phyloP scores from a whole-genome alignment of 2,113 vertebrate species.

The Larimichthys crocea region DNA sequence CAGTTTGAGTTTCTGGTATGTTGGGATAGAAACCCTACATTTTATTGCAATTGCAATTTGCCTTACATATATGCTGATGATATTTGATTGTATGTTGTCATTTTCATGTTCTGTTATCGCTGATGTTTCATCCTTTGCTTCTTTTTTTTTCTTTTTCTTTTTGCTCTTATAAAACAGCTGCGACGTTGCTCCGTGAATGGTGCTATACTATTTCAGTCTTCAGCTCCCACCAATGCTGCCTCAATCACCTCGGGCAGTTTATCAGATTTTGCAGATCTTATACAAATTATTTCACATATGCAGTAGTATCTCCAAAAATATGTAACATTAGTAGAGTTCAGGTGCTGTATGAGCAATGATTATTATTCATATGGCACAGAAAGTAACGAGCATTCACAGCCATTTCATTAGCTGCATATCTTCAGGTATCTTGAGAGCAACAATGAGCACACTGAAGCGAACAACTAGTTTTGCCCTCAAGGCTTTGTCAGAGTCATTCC shows the following conservation, averaged over 20 bases:
- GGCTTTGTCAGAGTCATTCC: slow-evolving; percentile 51
- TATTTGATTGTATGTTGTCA: too few relatives aligned
- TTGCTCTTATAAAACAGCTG: too few relatives aligned
- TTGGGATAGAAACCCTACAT: too few relatives aligned
- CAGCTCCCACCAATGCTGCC: not conserved
- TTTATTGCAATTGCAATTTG: too few relatives aligned
- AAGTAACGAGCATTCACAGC: slow-evolving; percentile 44
- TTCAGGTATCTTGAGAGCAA: slow-evolving; percentile 51
- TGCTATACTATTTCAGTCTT: too few relatives aligned
- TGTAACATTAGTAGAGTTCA: not conserved
- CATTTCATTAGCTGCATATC: slow-evolving; percentile 65
- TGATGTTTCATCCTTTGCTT: too few relatives aligned
- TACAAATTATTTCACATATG: not conserved
- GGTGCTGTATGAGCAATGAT: slow-evolving; percentile 5
- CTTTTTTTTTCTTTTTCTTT: too few relatives aligned
- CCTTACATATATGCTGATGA: too few relatives aligned
- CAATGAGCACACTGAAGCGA: slow-evolving; percentile 44
- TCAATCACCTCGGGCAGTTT: not conserved
- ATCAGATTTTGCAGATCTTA: slow-evolving; percentile 7
- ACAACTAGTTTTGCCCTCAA: slow-evolving; percentile 35
- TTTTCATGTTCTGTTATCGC: too few relatives aligned
- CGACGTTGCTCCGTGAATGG: too few relatives aligned
- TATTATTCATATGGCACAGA: slow-evolving; percentile 49
- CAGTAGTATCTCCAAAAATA: not conserved
- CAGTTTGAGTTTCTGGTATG: not conserved